phyloP scores from a whole-genome alignment of 2,113 vertebrate genomes.

The Oceanodroma tethys region DNA sequence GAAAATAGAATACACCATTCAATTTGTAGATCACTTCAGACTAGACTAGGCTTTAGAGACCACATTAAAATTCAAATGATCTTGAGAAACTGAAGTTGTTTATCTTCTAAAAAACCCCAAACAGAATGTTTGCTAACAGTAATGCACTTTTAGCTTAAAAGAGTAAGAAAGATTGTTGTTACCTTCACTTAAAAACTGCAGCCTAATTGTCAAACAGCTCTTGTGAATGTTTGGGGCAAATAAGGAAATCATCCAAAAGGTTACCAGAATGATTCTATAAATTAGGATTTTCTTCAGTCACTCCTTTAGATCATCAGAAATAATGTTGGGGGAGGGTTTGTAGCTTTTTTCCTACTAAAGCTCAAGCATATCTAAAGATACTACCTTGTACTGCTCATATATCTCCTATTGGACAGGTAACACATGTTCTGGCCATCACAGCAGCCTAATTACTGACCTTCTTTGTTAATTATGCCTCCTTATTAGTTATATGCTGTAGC shows the following conservation, averaged over 20 bases:
- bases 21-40: not conserved
- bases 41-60: not conserved
- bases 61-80: not conserved
- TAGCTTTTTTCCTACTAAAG: not conserved
- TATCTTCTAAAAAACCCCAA: not conserved
- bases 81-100: not conserved
- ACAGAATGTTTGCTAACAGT: not conserved
- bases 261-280: not conserved
- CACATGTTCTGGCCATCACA: not conserved
- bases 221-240: not conserved
- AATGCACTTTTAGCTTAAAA: not conserved
- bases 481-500: not conserved
- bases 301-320: not conserved
- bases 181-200: not conserved
- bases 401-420: not conserved
- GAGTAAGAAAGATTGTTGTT: not conserved
- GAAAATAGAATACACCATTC: not conserved
- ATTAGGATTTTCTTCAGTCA: not conserved
- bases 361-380: not conserved
- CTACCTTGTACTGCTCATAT: not conserved
- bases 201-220: not conserved
- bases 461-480: not conserved
- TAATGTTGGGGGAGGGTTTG: no score
- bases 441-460: not conserved
- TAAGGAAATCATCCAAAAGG: not conserved